Base-by-base conservation (phyloP, 2,888 invertebrate genomes). In the Scaptomyza caliginosa region DNA sequence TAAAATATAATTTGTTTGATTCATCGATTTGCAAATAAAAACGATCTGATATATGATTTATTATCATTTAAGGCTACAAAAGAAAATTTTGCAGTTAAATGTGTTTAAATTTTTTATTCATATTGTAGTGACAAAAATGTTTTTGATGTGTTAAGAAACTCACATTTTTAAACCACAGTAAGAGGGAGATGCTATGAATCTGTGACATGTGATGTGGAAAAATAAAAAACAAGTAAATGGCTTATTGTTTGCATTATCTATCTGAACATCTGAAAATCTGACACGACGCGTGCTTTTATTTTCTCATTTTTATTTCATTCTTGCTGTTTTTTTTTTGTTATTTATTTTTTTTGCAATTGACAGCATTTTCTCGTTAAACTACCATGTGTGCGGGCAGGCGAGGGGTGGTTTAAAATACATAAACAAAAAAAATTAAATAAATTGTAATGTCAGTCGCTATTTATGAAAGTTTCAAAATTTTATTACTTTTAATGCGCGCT, bases 201-300 rank as follows among this genome's bases (percentile, higher is more conserved):
- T 30, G 43, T 52, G 68, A 21, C 40, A 58, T 17, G 17, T 65
- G 63, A 51, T 40, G 13, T 16, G 13, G 24, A 28, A 28, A 49
- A 40, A 56, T 39, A 54, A 43, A 70, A 56, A 49, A 57, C 52
- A 71, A 45, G 30, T 48, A 38, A 56, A 65, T 52, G 66, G 55
- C 67, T 63, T 74, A 65, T 71, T 74, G 75, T 66, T 71, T 77
- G 72, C 78, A 81, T 84, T 79, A 77, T 75, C 72, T 78, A 77
- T 63, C 72, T 65, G 82, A 65, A 68, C 72, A 75, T 82, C 68
- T 50, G 72, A 80, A 70, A 82, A 80, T 85, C 83, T 72, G 77
- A 70, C 70, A 74, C 74, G 80, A 83, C 66, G 77, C 78, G 71
- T 78, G 83, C 72, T 86, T 71, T 76, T 85, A 73, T 87, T 85